phyloP scores from a whole-genome alignment of 2,797 vertebrate genomes.

The Epinephelus coioides region DNA sequence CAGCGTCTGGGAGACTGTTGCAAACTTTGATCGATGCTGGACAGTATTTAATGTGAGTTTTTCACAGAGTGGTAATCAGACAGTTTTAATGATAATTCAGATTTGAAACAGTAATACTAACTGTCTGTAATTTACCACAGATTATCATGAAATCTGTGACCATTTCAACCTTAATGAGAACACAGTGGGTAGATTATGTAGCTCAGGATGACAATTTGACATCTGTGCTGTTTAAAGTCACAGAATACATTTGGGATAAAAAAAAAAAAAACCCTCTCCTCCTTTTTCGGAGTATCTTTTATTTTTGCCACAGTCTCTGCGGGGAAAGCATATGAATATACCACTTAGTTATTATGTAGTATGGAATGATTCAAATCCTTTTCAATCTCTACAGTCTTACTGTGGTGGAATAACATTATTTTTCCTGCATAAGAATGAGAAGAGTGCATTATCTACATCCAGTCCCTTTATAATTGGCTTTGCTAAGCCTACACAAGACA shows the following conservation, averaged over 20 bases:
- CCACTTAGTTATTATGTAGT: neutral
- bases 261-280: neutral
- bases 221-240: conserved; percentile 37
- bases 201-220: conserved; percentile 12
- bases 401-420: conserved; percentile 31
- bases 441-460: conserved; percentile 27
- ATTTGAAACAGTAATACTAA: too few species aligned
- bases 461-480: conserved; percentile 45
- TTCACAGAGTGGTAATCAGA: too few species aligned
- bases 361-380: conserved; percentile 24
- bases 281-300: neutral
- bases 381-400: conserved; percentile 14
- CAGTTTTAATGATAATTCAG: too few species aligned
- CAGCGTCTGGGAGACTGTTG: too few species aligned
- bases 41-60: too few species aligned
- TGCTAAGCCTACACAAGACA: conserved; percentile 26
- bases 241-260: conserved; percentile 5
- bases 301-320: neutral
- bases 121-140: too few species aligned
- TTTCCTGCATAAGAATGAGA: conserved; percentile 29
- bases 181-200: conserved; percentile 1
- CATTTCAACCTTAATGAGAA: neutral
- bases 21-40: too few species aligned
- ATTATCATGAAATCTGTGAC: too few species aligned
- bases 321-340: conserved; percentile 20